Conservation (phyloP, 2,797 vertebrate genomes). For the Gymnocypris eckloni region DNA sequence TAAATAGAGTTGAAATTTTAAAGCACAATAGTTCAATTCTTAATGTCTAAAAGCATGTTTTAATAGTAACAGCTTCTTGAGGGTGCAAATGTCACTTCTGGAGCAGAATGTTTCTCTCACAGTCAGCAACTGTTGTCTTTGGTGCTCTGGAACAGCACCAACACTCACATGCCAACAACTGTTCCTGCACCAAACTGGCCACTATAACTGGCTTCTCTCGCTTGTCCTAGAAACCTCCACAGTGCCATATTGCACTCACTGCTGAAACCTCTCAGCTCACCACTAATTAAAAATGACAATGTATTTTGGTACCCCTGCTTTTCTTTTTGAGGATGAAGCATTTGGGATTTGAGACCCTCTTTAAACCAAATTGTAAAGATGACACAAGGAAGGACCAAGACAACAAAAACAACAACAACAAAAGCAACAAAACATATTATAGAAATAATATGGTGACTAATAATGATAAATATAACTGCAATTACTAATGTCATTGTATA, state of each 20-base stretch:
- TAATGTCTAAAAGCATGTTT: neutral
- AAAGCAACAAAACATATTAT: neutral
- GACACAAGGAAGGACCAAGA: neutral
- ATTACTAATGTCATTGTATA: neutral
- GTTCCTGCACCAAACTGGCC: slow-evolving; percentile 18
- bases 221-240: slow-evolving; percentile 4
- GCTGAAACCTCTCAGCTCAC: neutral
- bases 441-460: neutral
- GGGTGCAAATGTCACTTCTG: neutral
- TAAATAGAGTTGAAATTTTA: neutral
- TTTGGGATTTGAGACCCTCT: slow-evolving; percentile 2
- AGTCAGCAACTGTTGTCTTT: slow-evolving; percentile 17
- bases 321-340: neutral
- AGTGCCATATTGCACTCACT: slow-evolving; percentile 15
- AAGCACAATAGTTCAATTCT: neutral
- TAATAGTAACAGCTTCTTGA: neutral
- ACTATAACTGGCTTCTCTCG: slow-evolving; percentile 25
- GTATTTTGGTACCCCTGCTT: neutral
- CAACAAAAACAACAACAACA: neutral
- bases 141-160: slow-evolving; percentile 9
- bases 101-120: slow-evolving; percentile 18
- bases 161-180: slow-evolving; percentile 15
- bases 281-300: neutral
- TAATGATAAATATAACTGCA: neutral
- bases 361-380: neutral